Evolutionary conservation across 1,140 invertebrate species (phyloP), one percentile per base, ranked within the genome.

Genomic region (Drosophila rhopaloa): DNA sequence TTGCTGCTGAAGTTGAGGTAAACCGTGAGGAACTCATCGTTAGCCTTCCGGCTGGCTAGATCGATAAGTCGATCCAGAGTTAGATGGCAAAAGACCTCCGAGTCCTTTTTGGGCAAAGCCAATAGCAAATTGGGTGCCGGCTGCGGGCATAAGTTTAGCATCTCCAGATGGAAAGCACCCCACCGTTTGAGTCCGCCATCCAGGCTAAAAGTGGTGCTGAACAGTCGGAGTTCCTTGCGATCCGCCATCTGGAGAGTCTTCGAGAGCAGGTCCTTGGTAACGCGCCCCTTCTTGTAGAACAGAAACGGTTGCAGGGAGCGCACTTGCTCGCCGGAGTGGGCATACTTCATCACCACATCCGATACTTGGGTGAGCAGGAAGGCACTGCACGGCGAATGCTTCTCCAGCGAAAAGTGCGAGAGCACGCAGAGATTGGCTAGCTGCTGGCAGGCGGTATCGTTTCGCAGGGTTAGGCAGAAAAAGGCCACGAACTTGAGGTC

Each of bases 371-470:
- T 91, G 58, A 93, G 91, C 65, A 92, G 79, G 70, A 95, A 94
- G 14, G 94, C 65, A 62, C 93, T 93, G 62, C 94, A 94, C 1
- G 94, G 93, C 13, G 93, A 91, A 59, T 93, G 93, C 56, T 94
- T 93, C 16, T 92, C 91, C 63, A 93, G 32, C 5, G 84, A 85
- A 32, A 81, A 94, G 41, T 96, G 91, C 1, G 94, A 94, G 27
- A 96, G 79, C 0, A 94, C 93, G 82, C 96, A 97, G 83, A 96
- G 93, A 92, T 97, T 96, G 3, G 94, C 94, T 38, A 97, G 89
- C 55, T 94, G 91, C 90, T 96, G 94, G 79, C 96, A 97, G 6
- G 95, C 88, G 10, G 71, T 91, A 14, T 65, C 61, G 51, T 90
- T 91, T 5, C 76, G 55, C 7, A 92, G 29, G 2, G 79, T 76